Evolutionary conservation across 2,113 vertebrate genomes (phyloP), one percentile per base, ranked within the genome.

Genomic region (Toxotes jaculatrix): DNA sequence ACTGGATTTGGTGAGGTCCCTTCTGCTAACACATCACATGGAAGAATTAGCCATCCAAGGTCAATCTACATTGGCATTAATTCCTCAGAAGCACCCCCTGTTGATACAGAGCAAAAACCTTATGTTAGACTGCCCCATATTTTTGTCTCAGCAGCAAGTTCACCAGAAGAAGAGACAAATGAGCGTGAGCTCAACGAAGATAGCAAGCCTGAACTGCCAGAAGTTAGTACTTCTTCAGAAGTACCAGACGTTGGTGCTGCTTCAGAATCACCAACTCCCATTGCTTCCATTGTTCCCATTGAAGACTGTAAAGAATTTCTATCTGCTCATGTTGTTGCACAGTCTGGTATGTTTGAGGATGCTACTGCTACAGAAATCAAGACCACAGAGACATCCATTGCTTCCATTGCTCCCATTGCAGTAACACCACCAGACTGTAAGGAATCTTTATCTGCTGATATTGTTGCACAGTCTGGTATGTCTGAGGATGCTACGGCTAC

Each of bases 121-220:
- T 91, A 89, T 42, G 16, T 92, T 57, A 83, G 77, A 64, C 55
- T 93, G 32, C 94, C 94, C 31, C 92, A 94, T 60, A 91, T 95
- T 80, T 93, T 94, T 85, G 77, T 95, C 57, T 94, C 94, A 21
- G 91, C 92, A 62, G 90, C 95, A 69, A 93, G 92, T 77, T 91
- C 92, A 79, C 93, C 92, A 59, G 93, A 95, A 78, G 93, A 94
- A 8, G 89, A 93, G 16, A 73, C 13, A 71, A 74, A 5, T 77
- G 85, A 93, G n/a, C 21, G 63, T 3, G 23, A 57, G 1, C 9
- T 73, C 0, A 55, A 2, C 68, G 45, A 89, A 67, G 31, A 21
- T 47, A 70, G 16, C 32, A 80, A 57, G 1, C 7, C 84, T 77
- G 64, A 87, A 42, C n/a, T 75, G 1, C 14, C 47, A 73, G 73